Evolutionary conservation across 2,888 invertebrate species (phyloP).

Genomic region (Artemia sinica): DNA sequence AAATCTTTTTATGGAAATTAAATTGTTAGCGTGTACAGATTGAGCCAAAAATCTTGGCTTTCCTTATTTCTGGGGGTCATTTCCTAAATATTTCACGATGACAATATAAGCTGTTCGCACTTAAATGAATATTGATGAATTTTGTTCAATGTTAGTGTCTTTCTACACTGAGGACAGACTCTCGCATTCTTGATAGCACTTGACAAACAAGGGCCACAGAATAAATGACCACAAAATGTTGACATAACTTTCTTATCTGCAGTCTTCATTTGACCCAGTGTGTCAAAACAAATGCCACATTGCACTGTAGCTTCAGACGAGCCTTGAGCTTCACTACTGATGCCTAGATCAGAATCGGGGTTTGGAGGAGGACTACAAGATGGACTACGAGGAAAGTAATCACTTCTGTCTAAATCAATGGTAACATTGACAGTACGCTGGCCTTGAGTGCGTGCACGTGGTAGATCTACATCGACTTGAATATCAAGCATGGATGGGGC

Average conservation of each 20-base stretch:
- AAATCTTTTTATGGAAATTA: no score
- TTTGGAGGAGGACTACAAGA: neutral
- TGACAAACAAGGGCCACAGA: conserved; percentile 22
- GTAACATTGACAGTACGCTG: conserved; percentile 6
- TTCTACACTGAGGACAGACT: conserved; percentile 23
- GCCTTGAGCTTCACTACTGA: neutral
- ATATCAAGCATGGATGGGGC: neutral
- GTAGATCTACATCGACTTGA: conserved; percentile 8
- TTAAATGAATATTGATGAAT: conserved; percentile 22
- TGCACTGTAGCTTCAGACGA: conserved; percentile 7
- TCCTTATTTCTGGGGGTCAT: no score
- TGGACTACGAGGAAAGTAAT: neutral
- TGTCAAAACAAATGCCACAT: conserved; percentile 21
- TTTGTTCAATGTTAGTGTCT: conserved; percentile 15
- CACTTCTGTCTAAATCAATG: conserved; percentile 12
- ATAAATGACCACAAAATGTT: conserved; percentile 24
- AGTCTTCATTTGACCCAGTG: conserved; percentile 16
- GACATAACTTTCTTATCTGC: conserved; percentile 27
- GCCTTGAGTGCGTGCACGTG: neutral
- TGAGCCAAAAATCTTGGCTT: no score
- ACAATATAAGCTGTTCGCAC: neutral
- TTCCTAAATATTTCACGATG: no score
- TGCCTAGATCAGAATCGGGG: neutral
- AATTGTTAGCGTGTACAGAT: no score
- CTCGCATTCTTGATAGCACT: conserved; percentile 13